phyloP scores from a whole-genome alignment of 2,797 vertebrate species.

The Megalops cyprinoides region DNA sequence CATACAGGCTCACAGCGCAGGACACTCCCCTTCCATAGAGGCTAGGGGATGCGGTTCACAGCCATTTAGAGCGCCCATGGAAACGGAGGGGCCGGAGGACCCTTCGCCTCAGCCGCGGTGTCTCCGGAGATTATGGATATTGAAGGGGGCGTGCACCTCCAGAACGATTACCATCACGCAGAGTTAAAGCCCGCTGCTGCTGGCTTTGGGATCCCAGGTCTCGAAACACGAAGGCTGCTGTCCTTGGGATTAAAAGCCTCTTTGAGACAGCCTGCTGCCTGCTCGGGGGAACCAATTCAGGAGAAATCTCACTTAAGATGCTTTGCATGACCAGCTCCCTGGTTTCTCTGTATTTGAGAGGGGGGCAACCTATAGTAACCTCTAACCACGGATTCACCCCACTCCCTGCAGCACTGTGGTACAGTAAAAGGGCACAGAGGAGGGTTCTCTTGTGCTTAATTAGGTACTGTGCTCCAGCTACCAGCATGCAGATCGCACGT shows the following conservation, averaged over 20 bases:
- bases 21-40: constrained; percentile 32
- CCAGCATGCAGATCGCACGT: constrained; percentile 73
- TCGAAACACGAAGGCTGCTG: constrained; percentile 39
- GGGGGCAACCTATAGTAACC: constrained; percentile 66
- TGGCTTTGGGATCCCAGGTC: constrained; percentile 47
- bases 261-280: constrained; percentile 41
- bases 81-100: constrained; percentile 69
- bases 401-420: constrained; percentile 48
- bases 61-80: constrained; percentile 67
- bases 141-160: constrained; percentile 56
- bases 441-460: constrained; percentile 27
- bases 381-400: constrained; percentile 72
- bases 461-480: constrained; percentile 53
- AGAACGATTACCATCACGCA: constrained; percentile 53
- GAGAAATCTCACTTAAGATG: constrained; percentile 42
- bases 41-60: constrained; percentile 62
- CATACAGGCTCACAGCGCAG: not conserved
- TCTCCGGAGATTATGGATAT: constrained; percentile 62
- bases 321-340: constrained; percentile 53
- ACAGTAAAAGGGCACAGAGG: constrained; percentile 59
- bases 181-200: constrained; percentile 42
- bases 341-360: constrained; percentile 39
- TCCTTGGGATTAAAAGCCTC: constrained; percentile 44
- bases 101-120: constrained; percentile 56
- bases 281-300: constrained; percentile 12